Conservation (phyloP, 1,140 invertebrate genomes). For the Zaprionus kolodkinae region DNA sequence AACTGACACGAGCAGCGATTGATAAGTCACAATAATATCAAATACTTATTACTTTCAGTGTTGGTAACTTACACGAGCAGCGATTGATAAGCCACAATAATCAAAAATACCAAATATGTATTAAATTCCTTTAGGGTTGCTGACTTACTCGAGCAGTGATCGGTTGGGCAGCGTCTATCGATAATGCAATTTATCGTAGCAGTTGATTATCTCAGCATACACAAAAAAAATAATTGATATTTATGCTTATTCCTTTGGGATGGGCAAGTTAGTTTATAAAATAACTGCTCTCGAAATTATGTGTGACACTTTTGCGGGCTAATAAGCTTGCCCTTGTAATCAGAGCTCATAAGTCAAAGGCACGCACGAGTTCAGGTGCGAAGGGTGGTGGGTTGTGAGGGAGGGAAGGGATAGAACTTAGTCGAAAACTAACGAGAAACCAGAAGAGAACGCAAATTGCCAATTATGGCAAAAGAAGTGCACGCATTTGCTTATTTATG, state of each 20-base stretch:
- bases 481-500: constrained; percentile 76
- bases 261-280: not conserved
- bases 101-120: not conserved
- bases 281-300: constrained; percentile 21
- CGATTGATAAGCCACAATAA: not conserved
- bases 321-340: constrained; percentile 47
- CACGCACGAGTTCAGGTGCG: constrained; percentile 2
- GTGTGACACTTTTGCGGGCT: constrained; percentile 52
- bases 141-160: not conserved
- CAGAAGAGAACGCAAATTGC: constrained; percentile 67
- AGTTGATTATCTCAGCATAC: no score
- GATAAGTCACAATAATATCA: no score
- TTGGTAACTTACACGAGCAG: not conserved
- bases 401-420: not conserved
- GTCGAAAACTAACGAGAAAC: constrained; percentile 56
- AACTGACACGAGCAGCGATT: no score
- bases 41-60: not conserved
- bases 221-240: not conserved
- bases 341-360: constrained; percentile 13
- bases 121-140: not conserved
- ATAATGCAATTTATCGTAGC: not conserved
- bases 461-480: constrained; percentile 68
- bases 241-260: not conserved
- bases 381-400: not conserved
- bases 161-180: not conserved